phyloP scores from a whole-genome alignment of 2,888 invertebrate genomes.

The Brachypterus glaber region DNA sequence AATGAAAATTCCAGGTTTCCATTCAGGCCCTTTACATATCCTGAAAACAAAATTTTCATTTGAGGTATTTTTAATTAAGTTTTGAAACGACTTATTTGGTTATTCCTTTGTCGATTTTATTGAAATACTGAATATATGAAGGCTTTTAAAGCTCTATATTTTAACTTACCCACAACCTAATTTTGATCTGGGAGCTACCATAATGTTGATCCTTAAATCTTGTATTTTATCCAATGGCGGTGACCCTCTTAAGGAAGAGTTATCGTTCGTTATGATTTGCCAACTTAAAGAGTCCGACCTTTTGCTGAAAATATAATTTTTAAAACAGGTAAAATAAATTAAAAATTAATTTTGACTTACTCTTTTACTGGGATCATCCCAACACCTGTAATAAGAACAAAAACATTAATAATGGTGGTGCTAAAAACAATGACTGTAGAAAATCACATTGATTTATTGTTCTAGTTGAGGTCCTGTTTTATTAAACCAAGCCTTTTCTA shows the following conservation, averaged over 20 bases:
- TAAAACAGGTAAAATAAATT: constrained; percentile 5
- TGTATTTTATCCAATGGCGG: constrained; percentile 47
- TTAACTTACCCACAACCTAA: constrained; percentile 68
- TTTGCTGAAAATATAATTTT: constrained; percentile 51
- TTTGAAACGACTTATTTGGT: too few relatives aligned
- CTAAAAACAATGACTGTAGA: too few relatives aligned
- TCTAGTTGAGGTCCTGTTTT: too few relatives aligned
- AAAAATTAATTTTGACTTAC: constrained; percentile 52
- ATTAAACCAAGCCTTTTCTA: too few relatives aligned
- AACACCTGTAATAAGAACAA: constrained; percentile 61
- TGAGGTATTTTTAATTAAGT: constrained; percentile 3
- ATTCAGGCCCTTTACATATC: constrained; percentile 76
- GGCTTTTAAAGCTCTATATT: neutral
- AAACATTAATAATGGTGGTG: too few relatives aligned
- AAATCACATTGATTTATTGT: too few relatives aligned
- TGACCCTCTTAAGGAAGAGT: constrained; percentile 46
- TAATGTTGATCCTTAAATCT: constrained; percentile 65
- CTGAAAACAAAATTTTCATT: constrained; percentile 37
- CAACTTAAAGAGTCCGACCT: constrained; percentile 69
- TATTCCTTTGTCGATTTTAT: constrained; percentile 1
- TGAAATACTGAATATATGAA: constrained; percentile 6
- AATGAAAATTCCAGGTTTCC: constrained; percentile 80
- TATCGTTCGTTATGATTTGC: constrained; percentile 61
- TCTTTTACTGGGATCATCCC: constrained; percentile 92
- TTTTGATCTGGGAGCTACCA: constrained; percentile 72